Evolutionary conservation across 1,140 invertebrate species (phyloP), one percentile per base, ranked within the genome.

Genomic region (Drepana arcuata): DNA sequence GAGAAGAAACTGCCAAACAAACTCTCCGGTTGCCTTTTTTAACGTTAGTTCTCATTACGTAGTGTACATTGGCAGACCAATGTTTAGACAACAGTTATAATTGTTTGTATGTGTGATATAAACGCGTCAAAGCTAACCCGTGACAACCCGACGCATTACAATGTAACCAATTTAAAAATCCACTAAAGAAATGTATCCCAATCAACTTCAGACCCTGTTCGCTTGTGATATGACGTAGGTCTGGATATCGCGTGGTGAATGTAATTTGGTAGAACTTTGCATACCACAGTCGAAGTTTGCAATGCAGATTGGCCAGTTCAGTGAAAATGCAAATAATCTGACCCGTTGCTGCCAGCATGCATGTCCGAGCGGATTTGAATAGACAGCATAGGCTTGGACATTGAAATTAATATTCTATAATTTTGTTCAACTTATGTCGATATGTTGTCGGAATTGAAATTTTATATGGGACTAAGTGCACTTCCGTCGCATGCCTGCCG

Each of bases 281-380:
- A 61, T 57, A 60, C 41, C 52, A 53, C 59, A 55, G 49, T 42
- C 52, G 51, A 60, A 70, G 66, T 75, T 72, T 75, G 71, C 71
- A 75, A 63, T 75, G 63, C 66, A 75, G 71, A 75, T 72, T 75
- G 68, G 65, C 45, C 65, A 59, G 65, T 70, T 64, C n/a, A 54
- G 58, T 65, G 67, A 71, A 70, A 70, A 72, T 74, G 65, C 68
- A 70, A 71, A 74, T 66, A 67, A 55, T 42, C 14, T 33, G 16
- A n/a, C n/a, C n/a, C n/a, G n/a, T n/a, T n/a, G n/a, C n/a, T n/a
- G n/a, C n/a, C n/a, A n/a, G n/a, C n/a, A n/a, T n/a, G n/a, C n/a
- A n/a, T n/a, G n/a, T n/a, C n/a, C n/a, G n/a, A n/a, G n/a, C n/a
- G n/a, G n/a, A n/a, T n/a, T n/a, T n/a, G n/a, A n/a, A n/a, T n/a